Percentiles rank a stretch among this genome's conserved stretches.
Evolutionary conservation across 2,113 vertebrate species (phyloP).

Genomic region (Cettia cetti): DNA sequence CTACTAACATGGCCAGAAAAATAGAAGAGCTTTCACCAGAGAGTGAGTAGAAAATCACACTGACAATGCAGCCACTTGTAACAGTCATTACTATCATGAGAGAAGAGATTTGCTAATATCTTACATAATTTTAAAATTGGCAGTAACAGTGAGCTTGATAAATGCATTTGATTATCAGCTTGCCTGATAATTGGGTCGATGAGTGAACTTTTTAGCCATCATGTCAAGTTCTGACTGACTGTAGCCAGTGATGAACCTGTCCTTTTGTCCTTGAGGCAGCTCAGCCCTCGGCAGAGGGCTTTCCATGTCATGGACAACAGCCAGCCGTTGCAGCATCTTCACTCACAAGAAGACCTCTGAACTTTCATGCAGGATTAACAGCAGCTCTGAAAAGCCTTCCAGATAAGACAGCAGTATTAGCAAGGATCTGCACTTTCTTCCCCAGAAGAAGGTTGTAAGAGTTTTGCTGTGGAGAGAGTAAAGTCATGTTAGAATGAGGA

Average conservation of each 20-base stretch:
- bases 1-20: neutral
- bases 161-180: neutral
- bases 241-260: neutral
- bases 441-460: neutral
- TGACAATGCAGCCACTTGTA: neutral
- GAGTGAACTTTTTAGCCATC: rapidly evolving
- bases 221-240: neutral
- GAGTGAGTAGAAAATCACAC: neutral
- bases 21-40: neutral
- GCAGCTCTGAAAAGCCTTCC: neutral
- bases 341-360: neutral
- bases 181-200: neutral
- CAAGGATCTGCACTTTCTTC: neutral
- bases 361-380: neutral
- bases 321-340: neutral
- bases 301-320: neutral
- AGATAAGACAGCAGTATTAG: neutral
- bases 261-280: neutral
- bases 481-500: neutral
- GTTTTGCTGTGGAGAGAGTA: neutral
- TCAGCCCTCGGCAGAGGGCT: rapidly evolving
- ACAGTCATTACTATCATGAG: neutral
- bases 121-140: neutral
- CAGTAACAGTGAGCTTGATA: neutral
- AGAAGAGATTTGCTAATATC: neutral